phyloP scores from a whole-genome alignment of 2,113 vertebrate genomes.

The Condylura cristata region DNA sequence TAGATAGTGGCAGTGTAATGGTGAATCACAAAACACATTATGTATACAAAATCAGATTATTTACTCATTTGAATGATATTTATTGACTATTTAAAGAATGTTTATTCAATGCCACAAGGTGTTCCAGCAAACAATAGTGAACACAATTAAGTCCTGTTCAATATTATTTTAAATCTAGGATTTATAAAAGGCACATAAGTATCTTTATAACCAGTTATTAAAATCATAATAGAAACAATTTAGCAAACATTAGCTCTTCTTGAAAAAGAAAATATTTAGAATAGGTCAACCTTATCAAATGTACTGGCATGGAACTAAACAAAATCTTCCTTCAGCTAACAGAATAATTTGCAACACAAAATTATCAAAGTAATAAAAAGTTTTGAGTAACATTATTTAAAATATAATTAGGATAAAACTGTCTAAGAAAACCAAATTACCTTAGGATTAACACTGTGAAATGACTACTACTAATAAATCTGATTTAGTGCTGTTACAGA shows the following conservation, averaged over 20 bases:
- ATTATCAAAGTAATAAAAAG: background rate
- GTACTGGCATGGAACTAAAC: background rate
- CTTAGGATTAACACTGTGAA: background rate
- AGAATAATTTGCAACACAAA: slow-evolving; percentile 4
- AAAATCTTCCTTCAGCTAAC: background rate
- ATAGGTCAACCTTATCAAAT: background rate
- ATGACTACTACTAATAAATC: background rate
- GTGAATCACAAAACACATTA: background rate
- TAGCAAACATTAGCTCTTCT: background rate
- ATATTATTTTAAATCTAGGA: background rate
- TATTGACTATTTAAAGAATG: background rate
- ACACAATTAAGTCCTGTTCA: background rate
- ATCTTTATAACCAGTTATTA: background rate
- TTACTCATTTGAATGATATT: background rate
- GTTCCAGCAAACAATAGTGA: background rate
- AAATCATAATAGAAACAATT: background rate
- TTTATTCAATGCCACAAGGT: background rate
- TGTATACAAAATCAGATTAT: background rate
- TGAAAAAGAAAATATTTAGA: background rate
- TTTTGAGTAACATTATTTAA: background rate
- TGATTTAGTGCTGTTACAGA: background rate
- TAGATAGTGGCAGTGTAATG: background rate
- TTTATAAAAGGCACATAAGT: background rate
- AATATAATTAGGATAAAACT: background rate
- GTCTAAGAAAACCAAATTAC: background rate